Evolutionary conservation across 2,113 vertebrate genomes (phyloP).

Genomic region (Sterrhoptilus dennistouni): DNA sequence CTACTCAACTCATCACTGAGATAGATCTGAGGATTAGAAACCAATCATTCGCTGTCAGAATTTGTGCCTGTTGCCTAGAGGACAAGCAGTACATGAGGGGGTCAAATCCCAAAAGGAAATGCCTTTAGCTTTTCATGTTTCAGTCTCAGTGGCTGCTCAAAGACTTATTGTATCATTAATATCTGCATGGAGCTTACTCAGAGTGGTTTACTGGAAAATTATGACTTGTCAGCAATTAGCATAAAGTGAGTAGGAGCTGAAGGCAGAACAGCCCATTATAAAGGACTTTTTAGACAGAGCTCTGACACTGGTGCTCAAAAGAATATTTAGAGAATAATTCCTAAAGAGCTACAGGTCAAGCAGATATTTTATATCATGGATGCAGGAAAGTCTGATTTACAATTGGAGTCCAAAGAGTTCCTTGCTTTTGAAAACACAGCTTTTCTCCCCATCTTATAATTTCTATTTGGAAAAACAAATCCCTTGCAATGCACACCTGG

Average conservation of each 20-base stretch:
- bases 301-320: not conserved
- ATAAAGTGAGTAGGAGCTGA: not conserved
- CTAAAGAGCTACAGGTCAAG: not conserved
- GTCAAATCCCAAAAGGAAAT: not conserved
- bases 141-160: not conserved
- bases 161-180: not conserved
- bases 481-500: not conserved
- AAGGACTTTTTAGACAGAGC: not conserved
- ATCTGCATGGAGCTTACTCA: not conserved
- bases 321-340: constrained; percentile 14
- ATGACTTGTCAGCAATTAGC: constrained; percentile 13
- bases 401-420: not conserved
- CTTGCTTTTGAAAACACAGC: not conserved
- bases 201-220: constrained; percentile 28
- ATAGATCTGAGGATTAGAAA: not conserved
- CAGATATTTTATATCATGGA: not conserved
- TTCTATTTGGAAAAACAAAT: not conserved
- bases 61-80: not conserved
- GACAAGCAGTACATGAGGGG: not conserved
- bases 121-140: not conserved
- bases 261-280: not conserved
- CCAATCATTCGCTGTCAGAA: not conserved
- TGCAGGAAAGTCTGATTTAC: not conserved
- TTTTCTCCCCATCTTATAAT: not conserved
- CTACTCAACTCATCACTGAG: not conserved